Evolutionary conservation across 2,888 invertebrate genomes (phyloP), one percentile per base, ranked within the genome.

Genomic region (Stenotaenia linearis): DNA sequence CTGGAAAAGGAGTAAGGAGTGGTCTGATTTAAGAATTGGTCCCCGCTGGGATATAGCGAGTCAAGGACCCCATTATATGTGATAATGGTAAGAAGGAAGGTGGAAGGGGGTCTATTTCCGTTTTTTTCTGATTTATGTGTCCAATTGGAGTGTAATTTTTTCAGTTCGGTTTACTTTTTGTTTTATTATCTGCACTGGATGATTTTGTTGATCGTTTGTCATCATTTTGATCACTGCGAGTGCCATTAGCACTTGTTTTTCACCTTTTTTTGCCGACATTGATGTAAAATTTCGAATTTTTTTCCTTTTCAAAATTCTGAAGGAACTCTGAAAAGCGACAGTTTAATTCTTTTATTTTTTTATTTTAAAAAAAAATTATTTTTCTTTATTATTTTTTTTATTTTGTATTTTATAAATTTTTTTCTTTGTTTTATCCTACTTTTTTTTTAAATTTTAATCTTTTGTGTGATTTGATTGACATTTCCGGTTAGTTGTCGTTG

Each of bases 21-120:
- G 69, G 69, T 69, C 69, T 69, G 69, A 69, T 69, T 69, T 69
- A 69, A 69, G 69, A 69, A 69, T 69, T 69, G 69, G 69, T 69
- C 69, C 69, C 69, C 28, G 69, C 69, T 69, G 69, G 69, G 69
- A 69, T 69, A 23, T 69, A 28, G 6, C 15, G 69, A 69, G 69
- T 69, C 69, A 69, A 69, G 69, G 69, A 69, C 69, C 69, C 69
- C 69, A 69, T 69, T 69, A 69, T 69, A 69, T 69, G 69, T 69
- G 69, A 69, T 69, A 69, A 69, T 69, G 69, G 69, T 69, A 69
- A 69, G 15, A 28, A 28, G 69, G 69, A n/a, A 69, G 69, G 25
- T 69, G 69, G 69, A 28, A 15, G 25, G 69, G n/a, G 25, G 25
- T 28, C 25, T 28, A 69, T 69, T 69, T 69, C 69, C 69, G 69